phyloP scores from a whole-genome alignment of 2,888 invertebrate genomes.

The Plebejus argus region DNA sequence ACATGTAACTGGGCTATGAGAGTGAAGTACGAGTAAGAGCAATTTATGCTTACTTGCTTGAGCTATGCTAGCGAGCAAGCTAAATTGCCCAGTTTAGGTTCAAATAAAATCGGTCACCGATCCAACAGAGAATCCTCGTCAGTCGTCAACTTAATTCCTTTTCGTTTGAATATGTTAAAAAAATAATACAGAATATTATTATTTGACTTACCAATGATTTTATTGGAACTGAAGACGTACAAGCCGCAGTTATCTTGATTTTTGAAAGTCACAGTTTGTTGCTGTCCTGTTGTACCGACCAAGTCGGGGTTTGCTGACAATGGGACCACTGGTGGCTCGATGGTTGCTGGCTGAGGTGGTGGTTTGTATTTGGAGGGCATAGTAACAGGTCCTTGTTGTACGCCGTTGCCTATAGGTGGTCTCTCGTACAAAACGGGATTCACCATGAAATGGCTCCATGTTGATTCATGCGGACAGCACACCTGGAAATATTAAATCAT shows the following conservation, averaged over 20 bases:
- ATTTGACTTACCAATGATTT: conserved; percentile 39
- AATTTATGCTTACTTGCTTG: no score
- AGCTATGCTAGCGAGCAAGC: not conserved
- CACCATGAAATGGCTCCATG: conserved; percentile 34
- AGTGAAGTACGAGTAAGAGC: no score
- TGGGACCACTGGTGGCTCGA: not conserved
- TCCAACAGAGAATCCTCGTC: not conserved
- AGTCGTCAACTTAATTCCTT: not conserved
- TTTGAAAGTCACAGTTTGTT: not conserved
- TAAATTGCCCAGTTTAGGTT: not conserved
- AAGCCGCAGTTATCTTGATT: not conserved
- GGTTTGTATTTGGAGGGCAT: conserved; percentile 6
- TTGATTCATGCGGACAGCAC: conserved; percentile 39
- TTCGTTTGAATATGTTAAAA: not conserved
- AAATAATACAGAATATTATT: not conserved
- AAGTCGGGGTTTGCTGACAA: not conserved
- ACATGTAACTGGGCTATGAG: no score
- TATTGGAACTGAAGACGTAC: conserved; percentile 33
- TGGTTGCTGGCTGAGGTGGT: not conserved
- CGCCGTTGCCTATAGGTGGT: conserved; percentile 17
- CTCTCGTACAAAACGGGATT: conserved; percentile 34
- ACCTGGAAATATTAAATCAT: conserved; percentile 34
- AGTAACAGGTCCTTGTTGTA: not conserved
- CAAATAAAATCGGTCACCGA: not conserved
- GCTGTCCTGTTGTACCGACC: not conserved